Conservation (phyloP, 2,113 vertebrate species). For the Melanocharis versteri region DNA sequence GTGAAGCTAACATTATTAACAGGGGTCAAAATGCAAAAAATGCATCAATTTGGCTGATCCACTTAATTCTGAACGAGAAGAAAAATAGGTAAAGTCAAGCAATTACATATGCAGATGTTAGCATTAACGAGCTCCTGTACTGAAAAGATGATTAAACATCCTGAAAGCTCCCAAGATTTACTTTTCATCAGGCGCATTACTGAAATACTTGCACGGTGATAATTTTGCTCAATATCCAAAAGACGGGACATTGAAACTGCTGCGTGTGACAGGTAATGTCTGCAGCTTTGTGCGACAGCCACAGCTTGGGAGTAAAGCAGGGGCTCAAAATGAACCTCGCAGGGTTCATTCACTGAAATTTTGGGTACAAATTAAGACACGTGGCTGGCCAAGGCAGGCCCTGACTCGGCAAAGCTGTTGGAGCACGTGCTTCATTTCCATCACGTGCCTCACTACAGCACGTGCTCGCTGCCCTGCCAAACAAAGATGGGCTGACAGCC, state of each 20-base stretch:
- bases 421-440: not conserved
- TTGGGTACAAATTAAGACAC: not conserved
- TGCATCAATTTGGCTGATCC: not conserved
- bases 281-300: not conserved
- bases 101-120: conserved; percentile 36
- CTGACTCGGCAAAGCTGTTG: conserved; percentile 16
- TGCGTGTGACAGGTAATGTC: not conserved
- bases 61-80: not conserved
- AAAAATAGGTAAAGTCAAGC: conserved; percentile 31
- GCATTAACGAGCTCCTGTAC: not conserved
- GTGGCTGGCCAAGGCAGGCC: not conserved
- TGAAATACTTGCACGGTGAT: not conserved
- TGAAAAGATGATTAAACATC: conserved; percentile 53
- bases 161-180: conserved; percentile 35
- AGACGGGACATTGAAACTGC: not conserved
- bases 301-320: not conserved
- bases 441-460: not conserved
- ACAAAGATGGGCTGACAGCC: not conserved
- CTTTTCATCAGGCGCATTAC: not conserved
- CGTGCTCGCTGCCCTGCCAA: not conserved
- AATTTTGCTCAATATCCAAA: not conserved
- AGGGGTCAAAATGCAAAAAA: conserved; percentile 40
- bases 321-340: not conserved
- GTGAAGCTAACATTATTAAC: not conserved
- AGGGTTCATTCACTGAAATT: not conserved